Base-by-base conservation (phyloP, 2,113 vertebrate genomes). In the Pyrgilauda ruficollis region DNA sequence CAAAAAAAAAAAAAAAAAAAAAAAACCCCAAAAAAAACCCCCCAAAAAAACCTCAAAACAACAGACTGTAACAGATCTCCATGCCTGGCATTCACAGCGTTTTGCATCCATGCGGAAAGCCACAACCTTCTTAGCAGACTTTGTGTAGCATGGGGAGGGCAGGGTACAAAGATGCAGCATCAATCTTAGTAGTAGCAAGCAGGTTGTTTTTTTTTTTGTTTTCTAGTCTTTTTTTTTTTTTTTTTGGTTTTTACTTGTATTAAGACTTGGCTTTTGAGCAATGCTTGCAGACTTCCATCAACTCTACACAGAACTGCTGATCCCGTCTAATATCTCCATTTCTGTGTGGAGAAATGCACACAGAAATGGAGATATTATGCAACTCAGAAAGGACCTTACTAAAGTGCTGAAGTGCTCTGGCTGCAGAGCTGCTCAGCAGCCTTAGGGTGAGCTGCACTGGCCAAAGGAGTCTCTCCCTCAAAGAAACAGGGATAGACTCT, bases 91-190 rank as follows among this genome's bases (percentile, higher is more conserved):
- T 41, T 47, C 50, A n/a, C 23, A 81, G 24, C 10, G 55, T 26
- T 69, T n/a, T n/a, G 12, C 11, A 80, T 8, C 15, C 9, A 35
- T 10, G 9, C 4, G 81, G 47, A 50, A 88, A 72, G 20, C 6
- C 4, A 13, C 7, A 30, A 20, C 4, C 7, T 55, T 44, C 7
- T 37, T 24, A 43, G 14, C 64, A 6, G 21, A 35, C 7, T 78
- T 11, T 7, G 26, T 2, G 19, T 2, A 72, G 39, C 43, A 59
- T 2, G 1, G 2, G 6, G 4, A 80, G 2, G 14, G 13, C 6
- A 26, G 20, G 31, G 7, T 7, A 70, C 31, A 15, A 75, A 56
- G 9, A 43, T 2, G 1, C 7, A 53, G 4, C 18, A 53, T 2
- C 2, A 2, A 9, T 26, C 15, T 55, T 22, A 37, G 35, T 4